Evolutionary conservation across 2,888 invertebrate species (phyloP).

Genomic region (Cremastobaeus sp.): DNA sequence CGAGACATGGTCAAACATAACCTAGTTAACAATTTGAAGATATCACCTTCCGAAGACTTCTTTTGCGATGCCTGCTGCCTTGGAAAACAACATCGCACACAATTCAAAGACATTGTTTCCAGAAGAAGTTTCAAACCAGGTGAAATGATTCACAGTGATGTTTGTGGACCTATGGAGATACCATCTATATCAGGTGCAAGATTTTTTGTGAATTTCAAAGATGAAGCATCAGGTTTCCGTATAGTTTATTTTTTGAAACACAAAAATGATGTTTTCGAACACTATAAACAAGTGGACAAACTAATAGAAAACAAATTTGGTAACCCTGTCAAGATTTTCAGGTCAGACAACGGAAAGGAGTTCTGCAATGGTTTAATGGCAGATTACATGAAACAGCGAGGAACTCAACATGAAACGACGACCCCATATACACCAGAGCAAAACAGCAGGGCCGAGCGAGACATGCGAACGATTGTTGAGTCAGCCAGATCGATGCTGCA

Average conservation of each 20-base stretch:
- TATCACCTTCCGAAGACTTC: constrained; percentile 3
- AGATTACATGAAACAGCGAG: constrained; percentile 9
- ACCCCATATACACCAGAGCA: constrained; percentile 24
- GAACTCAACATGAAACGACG: not conserved
- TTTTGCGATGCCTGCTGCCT: constrained; percentile 39
- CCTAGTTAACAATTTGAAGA: not conserved
- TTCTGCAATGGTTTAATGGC: constrained; percentile 6
- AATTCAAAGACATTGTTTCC: not conserved
- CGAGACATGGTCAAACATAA: not conserved
- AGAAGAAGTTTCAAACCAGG: not conserved
- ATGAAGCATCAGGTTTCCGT: not conserved
- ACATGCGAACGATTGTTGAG: constrained; percentile 12
- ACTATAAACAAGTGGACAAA: constrained; percentile 4
- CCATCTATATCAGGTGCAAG: not conserved
- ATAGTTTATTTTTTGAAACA: not conserved
- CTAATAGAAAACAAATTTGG: constrained; percentile 6
- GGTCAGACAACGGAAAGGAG: constrained; percentile 17
- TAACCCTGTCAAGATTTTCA: not conserved
- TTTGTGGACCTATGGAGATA: constrained; percentile 61
- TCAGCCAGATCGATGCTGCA: constrained; percentile 10
- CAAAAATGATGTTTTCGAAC: constrained; percentile 11
- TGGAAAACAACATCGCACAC: constrained; percentile 12
- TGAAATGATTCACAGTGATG: constrained; percentile 51
- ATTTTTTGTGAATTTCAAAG: constrained; percentile 8
- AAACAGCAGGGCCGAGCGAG: constrained; percentile 13